These are phyloP conservation scores for Muricea muricata DNA, from an alignment of 92 coral and sea anemone species.

Conservation along the genomic window DNA sequence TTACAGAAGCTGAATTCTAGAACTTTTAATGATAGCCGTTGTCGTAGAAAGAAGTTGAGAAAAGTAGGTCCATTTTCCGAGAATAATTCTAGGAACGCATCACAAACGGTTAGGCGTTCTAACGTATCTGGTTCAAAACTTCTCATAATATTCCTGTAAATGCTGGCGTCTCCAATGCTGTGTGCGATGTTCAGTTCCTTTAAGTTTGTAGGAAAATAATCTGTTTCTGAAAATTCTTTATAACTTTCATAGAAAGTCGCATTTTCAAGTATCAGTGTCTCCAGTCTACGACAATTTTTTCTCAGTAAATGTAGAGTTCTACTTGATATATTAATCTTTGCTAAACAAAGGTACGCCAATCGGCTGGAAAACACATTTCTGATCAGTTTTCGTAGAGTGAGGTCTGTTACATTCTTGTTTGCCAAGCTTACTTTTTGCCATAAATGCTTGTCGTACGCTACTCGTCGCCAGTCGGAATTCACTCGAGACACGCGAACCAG, in stretches of 20 bases:
- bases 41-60: slow-evolving; percentile 23
- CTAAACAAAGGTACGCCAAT: slow-evolving; percentile 70
- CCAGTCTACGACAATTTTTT: slow-evolving; percentile 72
- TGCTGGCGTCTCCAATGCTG: slow-evolving; percentile 78
- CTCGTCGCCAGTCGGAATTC: slow-evolving; percentile 77
- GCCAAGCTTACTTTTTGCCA: slow-evolving; percentile 82
- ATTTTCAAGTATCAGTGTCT: slow-evolving; percentile 71
- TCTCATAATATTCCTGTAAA: slow-evolving; percentile 69
- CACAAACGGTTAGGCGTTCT: slow-evolving; percentile 77
- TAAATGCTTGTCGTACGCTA: slow-evolving; percentile 85
- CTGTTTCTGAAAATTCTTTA: not conserved
- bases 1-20: slow-evolving; percentile 88
- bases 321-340: slow-evolving; percentile 77
- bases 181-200: slow-evolving; percentile 81
- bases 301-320: slow-evolving; percentile 73
- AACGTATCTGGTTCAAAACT: slow-evolving; percentile 45
- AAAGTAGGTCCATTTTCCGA: slow-evolving; percentile 51
- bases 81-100: slow-evolving; percentile 68
- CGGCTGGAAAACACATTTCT: slow-evolving; percentile 75
- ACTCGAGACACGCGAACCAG: slow-evolving; percentile 75
- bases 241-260: slow-evolving; percentile 69
- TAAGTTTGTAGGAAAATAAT: slow-evolving; percentile 77
- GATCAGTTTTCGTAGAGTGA: slow-evolving; percentile 72
- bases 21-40: slow-evolving; percentile 47
- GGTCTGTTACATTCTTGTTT: slow-evolving; percentile 70